phyloP scores from a whole-genome alignment of 1,140 invertebrate genomes.

The Hyles euphorbiae region DNA sequence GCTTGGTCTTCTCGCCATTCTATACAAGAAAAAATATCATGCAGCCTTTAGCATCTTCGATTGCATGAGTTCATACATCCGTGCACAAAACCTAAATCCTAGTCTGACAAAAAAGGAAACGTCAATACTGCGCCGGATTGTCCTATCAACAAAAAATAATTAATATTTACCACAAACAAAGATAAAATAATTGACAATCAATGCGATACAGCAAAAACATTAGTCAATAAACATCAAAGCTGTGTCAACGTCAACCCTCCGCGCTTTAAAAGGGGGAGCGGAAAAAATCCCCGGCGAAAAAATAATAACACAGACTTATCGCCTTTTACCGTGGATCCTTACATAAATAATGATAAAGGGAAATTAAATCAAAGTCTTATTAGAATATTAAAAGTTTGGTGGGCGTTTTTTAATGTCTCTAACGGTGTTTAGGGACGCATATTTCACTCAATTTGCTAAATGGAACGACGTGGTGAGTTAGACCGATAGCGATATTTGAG shows the following conservation, averaged over 20 bases:
- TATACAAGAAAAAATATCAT: too few species aligned
- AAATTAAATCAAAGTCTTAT: slow-evolving; percentile 75
- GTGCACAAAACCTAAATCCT: too few species aligned
- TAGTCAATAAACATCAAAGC: slow-evolving; percentile 10
- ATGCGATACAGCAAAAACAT: not conserved
- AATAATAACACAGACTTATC: slow-evolving; percentile 67
- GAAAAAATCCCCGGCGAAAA: slow-evolving; percentile 43
- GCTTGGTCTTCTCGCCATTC: too few species aligned
- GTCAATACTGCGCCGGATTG: too few species aligned
- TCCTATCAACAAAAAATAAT: not conserved
- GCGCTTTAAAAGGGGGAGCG: slow-evolving; percentile 31
- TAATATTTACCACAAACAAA: not conserved
- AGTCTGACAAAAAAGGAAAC: too few species aligned
- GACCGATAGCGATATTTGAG: slow-evolving; percentile 41
- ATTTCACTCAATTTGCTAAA: slow-evolving; percentile 73
- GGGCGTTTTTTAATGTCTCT: slow-evolving; percentile 69
- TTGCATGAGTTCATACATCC: too few species aligned
- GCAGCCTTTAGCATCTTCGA: too few species aligned
- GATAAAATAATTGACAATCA: not conserved
- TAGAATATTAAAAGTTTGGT: slow-evolving; percentile 72
- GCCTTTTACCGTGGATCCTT: slow-evolving; percentile 64
- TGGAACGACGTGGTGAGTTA: slow-evolving; percentile 47
- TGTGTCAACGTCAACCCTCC: slow-evolving; percentile 34
- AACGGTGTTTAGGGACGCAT: slow-evolving; percentile 59
- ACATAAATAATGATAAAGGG: slow-evolving; percentile 75